Evolutionary conservation across 2,888 invertebrate species (phyloP).

Genomic region (Drosophila nr. perissopoda): DNA sequence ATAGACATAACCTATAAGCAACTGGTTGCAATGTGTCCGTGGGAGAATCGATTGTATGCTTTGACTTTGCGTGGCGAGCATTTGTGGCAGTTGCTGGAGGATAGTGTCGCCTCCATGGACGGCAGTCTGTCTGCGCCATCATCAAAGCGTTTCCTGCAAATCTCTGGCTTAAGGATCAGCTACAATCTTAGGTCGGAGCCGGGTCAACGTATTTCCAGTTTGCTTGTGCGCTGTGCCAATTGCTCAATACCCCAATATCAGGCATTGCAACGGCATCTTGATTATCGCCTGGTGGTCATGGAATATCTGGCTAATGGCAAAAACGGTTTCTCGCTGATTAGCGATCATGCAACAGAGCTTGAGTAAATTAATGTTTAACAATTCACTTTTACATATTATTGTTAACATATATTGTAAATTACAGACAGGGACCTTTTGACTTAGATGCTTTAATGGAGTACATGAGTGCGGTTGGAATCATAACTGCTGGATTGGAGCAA

Average conservation of each 20-base stretch:
- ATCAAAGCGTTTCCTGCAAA: conserved; percentile 85
- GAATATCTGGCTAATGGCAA: conserved; percentile 89
- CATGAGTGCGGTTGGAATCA: conserved; percentile 61
- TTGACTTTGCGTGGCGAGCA: conserved; percentile 89
- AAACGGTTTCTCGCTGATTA: conserved; percentile 87
- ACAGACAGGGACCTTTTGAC: conserved; percentile 75
- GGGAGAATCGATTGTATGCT: conserved; percentile 91
- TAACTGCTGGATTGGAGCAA: conserved; percentile 66
- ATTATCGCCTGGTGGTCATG: conserved; percentile 88
- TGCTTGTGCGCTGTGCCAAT: conserved; percentile 87
- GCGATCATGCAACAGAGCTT: conserved; percentile 78
- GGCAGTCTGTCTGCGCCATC: conserved; percentile 37
- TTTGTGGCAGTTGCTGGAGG: conserved; percentile 88
- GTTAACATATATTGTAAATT: not conserved
- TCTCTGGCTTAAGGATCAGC: conserved; percentile 85
- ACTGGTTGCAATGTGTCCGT: conserved; percentile 90
- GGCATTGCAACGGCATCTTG: conserved; percentile 86
- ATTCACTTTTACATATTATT: not conserved
- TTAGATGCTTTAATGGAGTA: conserved; percentile 77
- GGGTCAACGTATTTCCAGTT: conserved; percentile 87
- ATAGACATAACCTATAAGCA: conserved; percentile 90
- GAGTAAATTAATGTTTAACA: conserved; percentile 47
- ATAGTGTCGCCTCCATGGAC: conserved; percentile 84
- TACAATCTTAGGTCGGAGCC: conserved; percentile 87
- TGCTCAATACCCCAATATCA: conserved; percentile 88